phyloP scores from a whole-genome alignment of 2,888 invertebrate genomes.

The Apamea anceps region DNA sequence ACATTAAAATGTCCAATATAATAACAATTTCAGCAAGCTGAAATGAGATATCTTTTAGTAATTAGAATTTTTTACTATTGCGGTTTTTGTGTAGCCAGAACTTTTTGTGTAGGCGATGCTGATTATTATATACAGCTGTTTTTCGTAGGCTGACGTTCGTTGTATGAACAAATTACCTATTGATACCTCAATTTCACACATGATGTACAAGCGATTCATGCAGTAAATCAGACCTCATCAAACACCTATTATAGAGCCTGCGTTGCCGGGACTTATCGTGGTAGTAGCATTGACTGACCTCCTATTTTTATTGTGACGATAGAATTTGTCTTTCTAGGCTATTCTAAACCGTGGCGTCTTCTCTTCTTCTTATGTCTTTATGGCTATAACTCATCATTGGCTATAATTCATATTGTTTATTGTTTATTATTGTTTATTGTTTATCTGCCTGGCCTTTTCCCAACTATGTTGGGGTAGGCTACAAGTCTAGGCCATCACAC shows the following conservation, averaged over 20 bases:
- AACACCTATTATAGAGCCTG: slow-evolving; percentile 7
- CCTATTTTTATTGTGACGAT: background rate
- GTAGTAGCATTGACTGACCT: background rate
- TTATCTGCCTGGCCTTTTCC: no score
- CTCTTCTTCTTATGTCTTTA: background rate
- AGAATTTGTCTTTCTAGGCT: background rate
- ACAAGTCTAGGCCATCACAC: no score
- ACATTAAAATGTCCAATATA: slow-evolving; percentile 29
- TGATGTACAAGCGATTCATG: slow-evolving; percentile 19
- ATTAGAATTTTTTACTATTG: slow-evolving; percentile 24
- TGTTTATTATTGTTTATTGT: no score
- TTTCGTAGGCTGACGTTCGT: background rate
- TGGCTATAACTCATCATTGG: no score
- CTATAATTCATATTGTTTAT: no score
- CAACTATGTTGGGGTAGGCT: no score
- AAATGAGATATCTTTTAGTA: no score
- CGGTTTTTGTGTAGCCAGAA: background rate
- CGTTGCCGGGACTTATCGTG: background rate
- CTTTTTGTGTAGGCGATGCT: slow-evolving; percentile 10
- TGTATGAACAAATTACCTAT: slow-evolving; percentile 9
- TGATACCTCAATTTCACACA: slow-evolving; percentile 26
- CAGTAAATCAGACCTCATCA: slow-evolving; percentile 15
- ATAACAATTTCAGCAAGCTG: slow-evolving; percentile 40
- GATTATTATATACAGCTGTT: slow-evolving; percentile 30
- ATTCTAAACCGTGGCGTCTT: background rate